A percentile compares a stretch with the other conserved stretches of the same genome.
Conservation (phyloP, 23 tunicate species). For the Styela plicata region DNA sequence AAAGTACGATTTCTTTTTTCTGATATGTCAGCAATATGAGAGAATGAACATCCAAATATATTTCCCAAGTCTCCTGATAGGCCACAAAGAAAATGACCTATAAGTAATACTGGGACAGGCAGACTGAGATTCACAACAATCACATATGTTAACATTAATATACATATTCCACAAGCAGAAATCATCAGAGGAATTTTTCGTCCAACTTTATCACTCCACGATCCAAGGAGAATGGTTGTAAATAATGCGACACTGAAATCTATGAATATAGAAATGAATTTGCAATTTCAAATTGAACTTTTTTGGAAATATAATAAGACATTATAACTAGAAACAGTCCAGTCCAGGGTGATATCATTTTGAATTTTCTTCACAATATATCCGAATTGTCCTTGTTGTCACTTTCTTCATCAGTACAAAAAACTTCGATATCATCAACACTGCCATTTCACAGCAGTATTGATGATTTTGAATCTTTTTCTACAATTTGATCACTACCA, state of each 20-base stretch:
- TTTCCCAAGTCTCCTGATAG: slow-evolving; percentile 53
- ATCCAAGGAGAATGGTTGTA: slow-evolving; percentile 37
- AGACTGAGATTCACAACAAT: slow-evolving; percentile 34
- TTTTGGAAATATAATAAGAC: too few relatives aligned
- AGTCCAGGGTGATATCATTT: too few relatives aligned
- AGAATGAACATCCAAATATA: slow-evolving; percentile 54
- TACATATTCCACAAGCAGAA: slow-evolving; percentile 32
- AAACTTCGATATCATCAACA: too few relatives aligned
- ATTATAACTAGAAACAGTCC: too few relatives aligned
- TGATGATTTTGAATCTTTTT: too few relatives aligned
- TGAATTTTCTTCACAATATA: too few relatives aligned
- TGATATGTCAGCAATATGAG: slow-evolving; percentile 58
- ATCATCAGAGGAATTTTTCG: slow-evolving; percentile 45
- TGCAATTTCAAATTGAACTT: too few relatives aligned
- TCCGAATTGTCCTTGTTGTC: too few relatives aligned
- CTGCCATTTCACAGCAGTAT: too few relatives aligned
- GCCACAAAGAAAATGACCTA: slow-evolving; percentile 59
- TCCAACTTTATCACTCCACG: slow-evolving; percentile 83
- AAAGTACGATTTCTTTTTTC: slow-evolving; percentile 39
- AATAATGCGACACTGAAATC: slow-evolving; percentile 58
- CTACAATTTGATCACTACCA: too few relatives aligned
- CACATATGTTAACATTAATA: slow-evolving; percentile 35
- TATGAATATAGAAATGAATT: slow-evolving; percentile 8
- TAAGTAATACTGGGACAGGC: slow-evolving; percentile 32
- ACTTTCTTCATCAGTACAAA: too few relatives aligned